Percentiles rank a stretch among this genome's conserved stretches.
phyloP scores from a whole-genome alignment of 1,140 invertebrate species.

The Steinernema khuongi region DNA sequence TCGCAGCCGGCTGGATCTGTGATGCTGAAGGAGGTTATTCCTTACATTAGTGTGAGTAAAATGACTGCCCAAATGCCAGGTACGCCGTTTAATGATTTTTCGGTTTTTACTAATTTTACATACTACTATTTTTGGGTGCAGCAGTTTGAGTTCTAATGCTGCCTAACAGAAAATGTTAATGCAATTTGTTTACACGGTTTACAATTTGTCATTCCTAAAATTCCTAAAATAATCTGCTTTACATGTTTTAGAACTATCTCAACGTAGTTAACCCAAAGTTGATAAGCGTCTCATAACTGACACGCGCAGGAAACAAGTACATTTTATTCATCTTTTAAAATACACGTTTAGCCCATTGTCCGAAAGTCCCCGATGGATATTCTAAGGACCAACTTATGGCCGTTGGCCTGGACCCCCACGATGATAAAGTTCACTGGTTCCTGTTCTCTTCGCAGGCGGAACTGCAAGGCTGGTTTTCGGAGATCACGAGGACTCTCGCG shows the following conservation, averaged over 20 bases:
- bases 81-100: neutral
- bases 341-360: conserved; percentile 22
- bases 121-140: neutral
- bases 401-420: conserved; percentile 37
- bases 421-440: conserved; percentile 40
- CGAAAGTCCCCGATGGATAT: conserved; percentile 30
- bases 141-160: neutral
- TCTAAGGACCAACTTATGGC: conserved; percentile 37
- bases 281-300: neutral
- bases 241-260: neutral
- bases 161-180: too few relatives aligned
- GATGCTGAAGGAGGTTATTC: conserved; percentile 35
- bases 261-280: neutral
- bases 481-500: conserved; percentile 35
- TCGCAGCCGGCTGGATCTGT: conserved; percentile 30
- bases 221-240: too few relatives aligned
- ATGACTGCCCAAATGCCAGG: conserved; percentile 38
- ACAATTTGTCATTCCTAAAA: too few relatives aligned
- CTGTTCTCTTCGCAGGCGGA: conserved; percentile 37
- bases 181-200: too few relatives aligned
- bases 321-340: neutral
- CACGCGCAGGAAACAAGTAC: neutral
- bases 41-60: conserved; percentile 37
- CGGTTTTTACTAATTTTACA: too few relatives aligned
- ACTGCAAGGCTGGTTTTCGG: conserved; percentile 35